A percentile compares a stretch with the other conserved stretches of the same genome.
Evolutionary conservation across 2,113 vertebrate species (phyloP).

Genomic region (Alethe diademata): DNA sequence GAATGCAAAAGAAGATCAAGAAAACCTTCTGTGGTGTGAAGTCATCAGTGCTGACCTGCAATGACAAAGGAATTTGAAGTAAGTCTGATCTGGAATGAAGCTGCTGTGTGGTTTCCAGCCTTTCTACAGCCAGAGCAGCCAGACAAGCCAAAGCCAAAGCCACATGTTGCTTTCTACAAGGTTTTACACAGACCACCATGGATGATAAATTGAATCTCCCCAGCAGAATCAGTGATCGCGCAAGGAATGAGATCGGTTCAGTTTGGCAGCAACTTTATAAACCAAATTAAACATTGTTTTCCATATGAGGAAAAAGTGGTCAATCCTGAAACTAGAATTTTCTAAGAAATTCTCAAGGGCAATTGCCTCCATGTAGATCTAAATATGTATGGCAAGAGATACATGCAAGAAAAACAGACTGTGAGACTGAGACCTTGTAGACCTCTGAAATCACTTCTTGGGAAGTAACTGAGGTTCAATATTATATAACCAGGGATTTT

Average conservation of each 20-base stretch:
- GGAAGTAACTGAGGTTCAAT: not conserved
- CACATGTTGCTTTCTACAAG: not conserved
- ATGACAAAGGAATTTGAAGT: not conserved
- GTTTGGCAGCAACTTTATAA: not conserved
- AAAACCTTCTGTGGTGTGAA: not conserved
- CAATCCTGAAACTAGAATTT: not conserved
- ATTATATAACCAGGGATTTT: not conserved
- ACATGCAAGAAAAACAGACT: not conserved
- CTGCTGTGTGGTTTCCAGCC: not conserved
- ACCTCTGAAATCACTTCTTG: not conserved
- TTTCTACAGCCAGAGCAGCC: not conserved
- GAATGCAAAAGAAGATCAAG: not conserved
- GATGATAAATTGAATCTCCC: not conserved
- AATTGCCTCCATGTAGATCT: not conserved
- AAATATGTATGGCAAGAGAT: not conserved
- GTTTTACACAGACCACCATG: not conserved
- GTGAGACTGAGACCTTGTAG: fast-evolving
- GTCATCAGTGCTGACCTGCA: not conserved
- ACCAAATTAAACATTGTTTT: not conserved
- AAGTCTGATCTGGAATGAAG: not conserved
- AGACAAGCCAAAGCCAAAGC: not conserved
- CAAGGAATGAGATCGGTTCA: not conserved
- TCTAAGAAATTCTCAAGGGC: not conserved
- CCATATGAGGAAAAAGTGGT: not conserved
- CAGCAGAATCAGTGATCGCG: not conserved